These are phyloP conservation scores for Tyrannus savana DNA, from an alignment of 2,113 vertebrate species.

Conservation along the genomic window DNA sequence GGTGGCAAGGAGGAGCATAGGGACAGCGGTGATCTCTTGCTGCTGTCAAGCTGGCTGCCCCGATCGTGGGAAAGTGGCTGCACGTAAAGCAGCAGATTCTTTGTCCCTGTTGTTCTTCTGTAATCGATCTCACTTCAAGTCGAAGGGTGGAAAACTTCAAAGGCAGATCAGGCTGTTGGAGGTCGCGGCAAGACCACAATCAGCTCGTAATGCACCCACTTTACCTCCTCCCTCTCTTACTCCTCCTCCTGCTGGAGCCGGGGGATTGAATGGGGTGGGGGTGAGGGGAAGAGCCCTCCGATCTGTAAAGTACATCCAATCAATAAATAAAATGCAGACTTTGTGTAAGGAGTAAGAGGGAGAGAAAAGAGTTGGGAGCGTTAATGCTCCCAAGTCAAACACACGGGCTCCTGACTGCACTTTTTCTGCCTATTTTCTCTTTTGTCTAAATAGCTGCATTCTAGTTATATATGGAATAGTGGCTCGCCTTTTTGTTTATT, in stretches of 20 bases:
- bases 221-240: conserved; percentile 2
- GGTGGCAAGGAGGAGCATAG: conserved; percentile 17
- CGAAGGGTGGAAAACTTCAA: conserved; percentile 81
- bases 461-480: background rate
- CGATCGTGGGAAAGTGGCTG: conserved; percentile 86
- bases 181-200: conserved; percentile 74
- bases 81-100: conserved; percentile 80
- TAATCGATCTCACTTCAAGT: conserved; percentile 85
- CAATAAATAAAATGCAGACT: conserved; percentile 56
- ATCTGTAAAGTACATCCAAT: background rate
- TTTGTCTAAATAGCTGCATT: background rate
- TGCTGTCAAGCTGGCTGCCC: conserved; percentile 69
- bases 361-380: background rate
- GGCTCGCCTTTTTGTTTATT: background rate
- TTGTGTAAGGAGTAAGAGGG: background rate
- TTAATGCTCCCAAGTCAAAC: background rate
- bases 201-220: conserved; percentile 49
- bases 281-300: background rate
- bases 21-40: conserved; percentile 28
- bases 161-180: conserved; percentile 76
- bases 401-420: background rate
- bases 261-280: background rate
- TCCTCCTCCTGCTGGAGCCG: conserved; percentile 7
- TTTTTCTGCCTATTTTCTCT: background rate
- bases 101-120: conserved; percentile 82